These are phyloP conservation scores for Drosophila paramelanica DNA, from an alignment of 2,888 invertebrate species.

Conservation along the genomic window DNA sequence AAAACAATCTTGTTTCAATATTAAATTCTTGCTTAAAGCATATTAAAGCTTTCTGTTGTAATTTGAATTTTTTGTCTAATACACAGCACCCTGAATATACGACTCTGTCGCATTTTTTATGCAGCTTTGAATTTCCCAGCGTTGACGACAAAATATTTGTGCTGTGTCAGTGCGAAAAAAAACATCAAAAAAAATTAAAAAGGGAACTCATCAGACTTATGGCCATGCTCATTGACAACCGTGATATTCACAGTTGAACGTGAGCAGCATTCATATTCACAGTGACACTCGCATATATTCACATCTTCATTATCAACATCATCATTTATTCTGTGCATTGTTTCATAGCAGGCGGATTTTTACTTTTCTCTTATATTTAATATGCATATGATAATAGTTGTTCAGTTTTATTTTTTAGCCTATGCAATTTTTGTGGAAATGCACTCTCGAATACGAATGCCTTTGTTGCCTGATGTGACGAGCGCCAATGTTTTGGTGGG, in stretches of 20 bases:
- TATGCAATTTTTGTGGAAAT: conserved; percentile 16
- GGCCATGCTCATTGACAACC: conserved; percentile 44
- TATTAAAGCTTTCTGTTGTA: conserved; percentile 18
- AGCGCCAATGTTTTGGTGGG: neutral
- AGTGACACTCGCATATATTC: conserved; percentile 18
- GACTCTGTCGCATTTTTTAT: conserved; percentile 21
- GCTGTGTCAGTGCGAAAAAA: conserved; percentile 29
- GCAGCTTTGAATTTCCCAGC: conserved; percentile 30
- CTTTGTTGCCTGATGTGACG: conserved; percentile 19
- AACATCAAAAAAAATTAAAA: neutral
- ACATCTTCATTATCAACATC: conserved; percentile 20
- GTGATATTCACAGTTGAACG: conserved; percentile 38
- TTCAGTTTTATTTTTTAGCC: conserved; percentile 1
- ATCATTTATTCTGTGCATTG: conserved; percentile 35
- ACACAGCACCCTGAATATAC: neutral
- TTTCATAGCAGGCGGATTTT: conserved; percentile 13
- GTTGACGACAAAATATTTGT: conserved; percentile 22
- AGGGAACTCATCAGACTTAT: conserved; percentile 53
- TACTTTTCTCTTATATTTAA: conserved; percentile 13
- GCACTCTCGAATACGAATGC: conserved; percentile 7
- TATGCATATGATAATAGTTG: conserved; percentile 29
- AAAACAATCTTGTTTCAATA: neutral
- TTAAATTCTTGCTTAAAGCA: conserved; percentile 1
- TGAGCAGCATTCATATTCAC: conserved; percentile 44
- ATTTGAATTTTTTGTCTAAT: conserved; percentile 22